Conservation (phyloP, 2,797 vertebrate genomes). For the Phoebastria nigripes region DNA sequence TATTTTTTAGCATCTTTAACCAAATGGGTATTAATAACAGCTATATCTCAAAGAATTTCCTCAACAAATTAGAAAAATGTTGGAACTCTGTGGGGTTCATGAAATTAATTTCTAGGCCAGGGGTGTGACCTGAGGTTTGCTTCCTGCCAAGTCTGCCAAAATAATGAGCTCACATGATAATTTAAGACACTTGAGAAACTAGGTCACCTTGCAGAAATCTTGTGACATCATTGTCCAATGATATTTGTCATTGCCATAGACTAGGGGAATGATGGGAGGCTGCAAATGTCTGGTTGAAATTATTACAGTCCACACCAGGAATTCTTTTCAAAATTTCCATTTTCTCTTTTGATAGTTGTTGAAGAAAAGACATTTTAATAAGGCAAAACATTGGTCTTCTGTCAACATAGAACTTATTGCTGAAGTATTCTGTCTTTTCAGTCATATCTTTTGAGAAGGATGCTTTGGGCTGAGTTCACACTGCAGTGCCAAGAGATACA, state of each 20-base stretch:
- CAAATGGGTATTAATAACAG: not conserved
- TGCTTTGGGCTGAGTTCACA: not conserved
- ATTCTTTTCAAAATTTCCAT: not conserved
- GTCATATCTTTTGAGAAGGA: not conserved
- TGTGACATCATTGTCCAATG: not conserved
- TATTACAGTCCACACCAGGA: not conserved
- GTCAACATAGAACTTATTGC: fast-evolving
- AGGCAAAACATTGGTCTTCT: not conserved
- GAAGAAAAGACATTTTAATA: not conserved
- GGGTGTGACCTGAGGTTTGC: not conserved
- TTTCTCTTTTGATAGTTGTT: not conserved
- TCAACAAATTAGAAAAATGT: not conserved
- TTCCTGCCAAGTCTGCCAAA: not conserved
- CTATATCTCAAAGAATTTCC: not conserved
- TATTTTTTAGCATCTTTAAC: not conserved
- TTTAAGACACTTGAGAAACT: not conserved
- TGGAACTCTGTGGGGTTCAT: not conserved
- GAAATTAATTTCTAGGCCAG: not conserved
- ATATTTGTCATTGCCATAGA: not conserved
- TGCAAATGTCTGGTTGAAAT: not conserved
- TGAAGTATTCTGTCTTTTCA: not conserved
- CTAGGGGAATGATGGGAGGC: fast-evolving
- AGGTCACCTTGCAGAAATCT: not conserved
- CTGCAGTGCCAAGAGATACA: not conserved
- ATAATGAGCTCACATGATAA: not conserved